Evolutionary conservation across 2,113 vertebrate genomes (phyloP), one percentile per base, ranked within the genome.

Genomic region (Seriola quinqueradiata): DNA sequence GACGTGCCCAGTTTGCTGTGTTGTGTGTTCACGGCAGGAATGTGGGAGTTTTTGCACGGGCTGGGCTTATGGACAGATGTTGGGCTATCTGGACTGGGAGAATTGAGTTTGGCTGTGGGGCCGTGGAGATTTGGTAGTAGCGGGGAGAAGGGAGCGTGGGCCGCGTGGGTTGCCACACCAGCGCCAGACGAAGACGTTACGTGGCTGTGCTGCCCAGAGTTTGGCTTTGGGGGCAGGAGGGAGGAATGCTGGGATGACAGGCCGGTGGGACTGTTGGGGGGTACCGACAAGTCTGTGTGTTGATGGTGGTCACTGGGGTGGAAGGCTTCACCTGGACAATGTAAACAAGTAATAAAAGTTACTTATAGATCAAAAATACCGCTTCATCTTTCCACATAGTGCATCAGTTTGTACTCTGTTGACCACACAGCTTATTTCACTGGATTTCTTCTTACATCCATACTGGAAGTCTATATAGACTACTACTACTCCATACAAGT

Each of bases 191-290:
- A 84, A 80, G 96, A 84, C 87, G 93, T 95, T 81, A 95, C 91
- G 0, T 97, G 96, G 69, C 95, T 21, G 16, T 96, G 97, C 28
- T 97, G 96, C 77, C 95, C 94, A 19, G 96, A 94, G 1, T 84
- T 94, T 76, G 94, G 95, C 91, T 97, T 97, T 85, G 96, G 91
- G 12, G 97, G 95, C 69, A 97, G 85, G 90, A 97, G 94, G 32
- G 95, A 95, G 75, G 96, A 95, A 23, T 96, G 97, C 93, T 97
- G 97, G 54, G 97, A 97, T 42, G 96, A 96, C 78, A 98, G 95
- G 83, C 98, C 97, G 0, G 98, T 99, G 87, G 98, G 98, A 86
- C 98, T 99, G 93, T 99, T 99, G 87, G 98, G 98, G 69, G 98
- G 98, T 93, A 97, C 98, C 64, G 97, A 97, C 93, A 99, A 96